Evolutionary conservation across 2,888 invertebrate genomes (phyloP).

Genomic region (Brachypterus glaber): DNA sequence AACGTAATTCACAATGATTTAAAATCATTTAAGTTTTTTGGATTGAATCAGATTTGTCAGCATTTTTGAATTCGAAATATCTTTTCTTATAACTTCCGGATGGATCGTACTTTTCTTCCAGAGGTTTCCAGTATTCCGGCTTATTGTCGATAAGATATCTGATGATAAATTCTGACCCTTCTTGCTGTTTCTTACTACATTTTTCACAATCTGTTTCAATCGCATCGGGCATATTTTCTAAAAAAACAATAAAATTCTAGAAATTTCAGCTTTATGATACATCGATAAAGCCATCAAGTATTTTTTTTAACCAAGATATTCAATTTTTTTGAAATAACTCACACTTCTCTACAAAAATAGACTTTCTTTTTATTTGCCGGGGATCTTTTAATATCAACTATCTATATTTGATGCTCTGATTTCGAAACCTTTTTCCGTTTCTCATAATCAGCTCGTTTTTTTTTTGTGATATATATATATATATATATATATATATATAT

Average conservation of each 20-base stretch:
- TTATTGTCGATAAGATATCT: slow-evolving; percentile 50
- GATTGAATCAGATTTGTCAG: slow-evolving; percentile 22
- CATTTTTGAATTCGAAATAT: slow-evolving; percentile 44
- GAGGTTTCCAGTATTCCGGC: slow-evolving; percentile 36
- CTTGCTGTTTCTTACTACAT: slow-evolving; percentile 56
- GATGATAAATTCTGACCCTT: slow-evolving; percentile 55
- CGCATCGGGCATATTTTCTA: slow-evolving; percentile 63
- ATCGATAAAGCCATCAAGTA: too few relatives aligned
- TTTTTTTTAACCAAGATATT: too few relatives aligned
- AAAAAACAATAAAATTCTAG: slow-evolving; percentile 24
- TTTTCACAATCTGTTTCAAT: slow-evolving; percentile 57
- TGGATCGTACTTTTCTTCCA: slow-evolving; percentile 44
- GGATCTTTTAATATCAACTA: too few relatives aligned
- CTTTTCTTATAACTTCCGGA: slow-evolving; percentile 51
- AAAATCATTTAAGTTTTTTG: slow-evolving; percentile 11
- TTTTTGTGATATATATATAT: too few relatives aligned
- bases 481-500: too few relatives aligned
- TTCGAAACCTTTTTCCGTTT: too few relatives aligned
- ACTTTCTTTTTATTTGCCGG: too few relatives aligned
- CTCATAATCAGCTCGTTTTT: too few relatives aligned
- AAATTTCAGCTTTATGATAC: background rate
- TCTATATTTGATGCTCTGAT: too few relatives aligned
- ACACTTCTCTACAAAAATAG: too few relatives aligned
- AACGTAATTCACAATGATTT: too few relatives aligned
- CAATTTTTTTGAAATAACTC: too few relatives aligned